phyloP scores from a whole-genome alignment of 2,797 vertebrate genomes.

The Peromyscus nudipes region DNA sequence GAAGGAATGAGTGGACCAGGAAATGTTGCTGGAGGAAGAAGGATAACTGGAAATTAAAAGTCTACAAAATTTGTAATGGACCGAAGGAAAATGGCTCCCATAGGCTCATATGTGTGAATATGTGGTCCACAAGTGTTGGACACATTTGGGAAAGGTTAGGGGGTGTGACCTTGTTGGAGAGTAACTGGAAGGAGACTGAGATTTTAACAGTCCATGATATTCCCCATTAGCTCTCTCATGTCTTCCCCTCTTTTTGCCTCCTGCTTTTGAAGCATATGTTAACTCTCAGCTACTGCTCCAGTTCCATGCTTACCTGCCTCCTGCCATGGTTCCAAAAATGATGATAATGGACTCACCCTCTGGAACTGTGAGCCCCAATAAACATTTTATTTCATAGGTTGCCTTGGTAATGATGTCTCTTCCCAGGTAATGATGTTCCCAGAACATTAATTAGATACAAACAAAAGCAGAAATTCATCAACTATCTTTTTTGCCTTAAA shows the following conservation, averaged over 20 bases:
- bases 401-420: background rate
- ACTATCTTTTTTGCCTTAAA: background rate
- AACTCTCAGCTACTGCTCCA: background rate
- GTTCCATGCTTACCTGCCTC: background rate
- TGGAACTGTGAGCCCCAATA: background rate
- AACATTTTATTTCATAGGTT: background rate
- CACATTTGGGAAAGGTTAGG: background rate
- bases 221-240: background rate
- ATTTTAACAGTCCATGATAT: background rate
- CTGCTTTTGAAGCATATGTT: background rate
- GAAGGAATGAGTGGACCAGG: too few species aligned
- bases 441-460: background rate
- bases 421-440: too few species aligned
- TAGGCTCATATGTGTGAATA: background rate
- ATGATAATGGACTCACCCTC: background rate
- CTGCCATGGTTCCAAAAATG: background rate
- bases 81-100: background rate
- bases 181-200: background rate
- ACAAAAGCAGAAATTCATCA: background rate
- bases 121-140: background rate
- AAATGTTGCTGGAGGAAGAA: background rate
- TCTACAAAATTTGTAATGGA: background rate
- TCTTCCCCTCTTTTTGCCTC: background rate
- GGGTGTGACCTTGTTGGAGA: fast-evolving
- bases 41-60: background rate